Evolutionary conservation across 2,797 vertebrate species (phyloP).

Genomic region (Erithacus rubecula): DNA sequence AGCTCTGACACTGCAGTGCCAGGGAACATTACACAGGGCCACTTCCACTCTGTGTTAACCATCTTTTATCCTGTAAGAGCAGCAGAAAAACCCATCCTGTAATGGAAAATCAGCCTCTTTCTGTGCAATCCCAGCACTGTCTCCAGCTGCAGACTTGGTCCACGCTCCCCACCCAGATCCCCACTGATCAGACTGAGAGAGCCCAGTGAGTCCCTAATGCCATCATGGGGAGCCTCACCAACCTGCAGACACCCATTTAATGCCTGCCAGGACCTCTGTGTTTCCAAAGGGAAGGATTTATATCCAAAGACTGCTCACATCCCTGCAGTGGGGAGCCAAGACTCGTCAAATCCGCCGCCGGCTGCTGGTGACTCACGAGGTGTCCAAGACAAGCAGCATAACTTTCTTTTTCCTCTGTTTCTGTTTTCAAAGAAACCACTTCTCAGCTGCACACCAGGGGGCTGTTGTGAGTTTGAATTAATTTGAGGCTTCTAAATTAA

Average conservation of each 20-base stretch:
- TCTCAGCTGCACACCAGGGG: slow-evolving; percentile 8
- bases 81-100: background rate
- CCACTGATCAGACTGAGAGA: background rate
- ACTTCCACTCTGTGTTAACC: background rate
- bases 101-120: background rate
- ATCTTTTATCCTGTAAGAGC: background rate
- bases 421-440: slow-evolving; percentile 41
- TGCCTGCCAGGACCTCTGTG: background rate
- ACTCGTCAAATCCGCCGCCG: background rate
- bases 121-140: background rate
- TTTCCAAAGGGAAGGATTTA: background rate
- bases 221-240: background rate
- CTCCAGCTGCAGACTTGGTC: background rate
- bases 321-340: background rate
- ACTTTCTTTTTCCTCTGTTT: slow-evolving; percentile 33
- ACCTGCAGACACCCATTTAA: background rate
- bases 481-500: slow-evolving; percentile 62
- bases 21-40: background rate
- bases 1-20: background rate
- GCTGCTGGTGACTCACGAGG: slow-evolving; percentile 12
- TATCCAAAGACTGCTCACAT: background rate
- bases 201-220: background rate
- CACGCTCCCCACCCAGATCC: background rate
- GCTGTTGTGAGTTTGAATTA: slow-evolving; percentile 56
- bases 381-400: slow-evolving; percentile 26